Percentiles rank a stretch among this genome's conserved stretches.
Evolutionary conservation across 2,797 vertebrate genomes (phyloP).

Genomic region (Corythornis leucogaster): DNA sequence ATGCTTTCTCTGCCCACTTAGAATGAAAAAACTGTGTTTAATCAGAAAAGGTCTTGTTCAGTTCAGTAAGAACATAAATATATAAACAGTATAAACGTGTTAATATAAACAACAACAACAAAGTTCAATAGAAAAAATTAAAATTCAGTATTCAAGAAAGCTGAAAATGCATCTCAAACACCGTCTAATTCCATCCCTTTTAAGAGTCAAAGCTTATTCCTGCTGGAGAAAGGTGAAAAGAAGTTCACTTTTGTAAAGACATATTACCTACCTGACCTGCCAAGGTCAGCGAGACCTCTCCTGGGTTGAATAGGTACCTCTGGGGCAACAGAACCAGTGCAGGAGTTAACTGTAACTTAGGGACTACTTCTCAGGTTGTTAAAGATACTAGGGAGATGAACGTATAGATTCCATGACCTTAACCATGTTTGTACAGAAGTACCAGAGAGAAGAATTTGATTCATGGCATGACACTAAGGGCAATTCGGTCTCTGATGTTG

Average conservation of each 20-base stretch:
- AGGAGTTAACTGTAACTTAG: background rate
- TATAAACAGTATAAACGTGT: too few relatives aligned
- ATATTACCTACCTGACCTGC: conserved; percentile 11
- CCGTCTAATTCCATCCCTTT: background rate
- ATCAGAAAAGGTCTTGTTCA: background rate
- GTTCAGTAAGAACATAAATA: background rate
- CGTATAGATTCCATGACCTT: background rate
- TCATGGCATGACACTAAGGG: background rate
- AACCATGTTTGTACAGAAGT: background rate
- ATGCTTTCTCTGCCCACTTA: background rate
- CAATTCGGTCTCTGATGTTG: background rate
- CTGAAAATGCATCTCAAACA: background rate
- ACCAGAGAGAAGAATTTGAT: background rate
- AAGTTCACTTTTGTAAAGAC: background rate
- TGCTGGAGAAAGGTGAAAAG: background rate
- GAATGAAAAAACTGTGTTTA: background rate
- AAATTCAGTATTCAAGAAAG: background rate
- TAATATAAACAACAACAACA: too few relatives aligned
- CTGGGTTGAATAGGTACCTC: background rate
- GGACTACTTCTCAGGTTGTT: background rate
- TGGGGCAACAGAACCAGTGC: background rate
- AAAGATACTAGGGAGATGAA: background rate
- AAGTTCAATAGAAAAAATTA: background rate
- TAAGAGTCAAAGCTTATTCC: background rate
- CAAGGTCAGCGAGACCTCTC: conserved; percentile 64